Percentiles rank a stretch among this genome's conserved stretches.
These are phyloP conservation scores for Philopotamus ludificatus DNA, from an alignment of 1,140 invertebrate genomes.

Conservation along the genomic window DNA sequence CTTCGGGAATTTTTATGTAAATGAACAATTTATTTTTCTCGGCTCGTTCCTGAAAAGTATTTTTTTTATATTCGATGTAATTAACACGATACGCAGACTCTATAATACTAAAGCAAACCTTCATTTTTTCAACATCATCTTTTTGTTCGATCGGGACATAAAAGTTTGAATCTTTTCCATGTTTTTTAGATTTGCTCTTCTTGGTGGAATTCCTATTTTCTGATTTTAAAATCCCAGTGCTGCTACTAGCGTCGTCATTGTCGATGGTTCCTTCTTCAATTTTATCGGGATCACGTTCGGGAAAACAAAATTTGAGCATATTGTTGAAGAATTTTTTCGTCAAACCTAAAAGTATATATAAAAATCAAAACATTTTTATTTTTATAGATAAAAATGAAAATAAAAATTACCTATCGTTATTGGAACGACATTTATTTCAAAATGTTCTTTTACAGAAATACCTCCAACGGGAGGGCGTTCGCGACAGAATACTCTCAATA, in stretches of 20 bases:
- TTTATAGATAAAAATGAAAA: not conserved
- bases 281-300: constrained; percentile 87
- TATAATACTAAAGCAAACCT: constrained; percentile 60
- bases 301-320: constrained; percentile 98
- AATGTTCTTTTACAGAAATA: constrained; percentile 97
- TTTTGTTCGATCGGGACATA: constrained; percentile 82
- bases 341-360: constrained; percentile 67
- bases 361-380: not conserved
- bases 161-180: constrained; percentile 80
- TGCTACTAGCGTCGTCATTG: constrained; percentile 52
- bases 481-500: constrained; percentile 83
- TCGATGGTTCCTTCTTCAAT: constrained; percentile 69
- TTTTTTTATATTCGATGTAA: not conserved
- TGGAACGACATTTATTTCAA: constrained; percentile 94
- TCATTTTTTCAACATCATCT: constrained; percentile 98
- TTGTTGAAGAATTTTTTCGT: constrained; percentile 98
- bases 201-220: constrained; percentile 51
- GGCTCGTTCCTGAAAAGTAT: constrained; percentile 74
- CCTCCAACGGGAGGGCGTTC: constrained; percentile 93
- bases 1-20: constrained; percentile 97
- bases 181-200: constrained; percentile 56
- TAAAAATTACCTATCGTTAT: constrained; percentile 78
- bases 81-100: too few relatives aligned
- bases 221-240: constrained; percentile 32
- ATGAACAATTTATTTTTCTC: constrained; percentile 99